These are phyloP conservation scores for Nephila pilipes DNA, from an alignment of 1,140 invertebrate species.

Conservation along the genomic window DNA sequence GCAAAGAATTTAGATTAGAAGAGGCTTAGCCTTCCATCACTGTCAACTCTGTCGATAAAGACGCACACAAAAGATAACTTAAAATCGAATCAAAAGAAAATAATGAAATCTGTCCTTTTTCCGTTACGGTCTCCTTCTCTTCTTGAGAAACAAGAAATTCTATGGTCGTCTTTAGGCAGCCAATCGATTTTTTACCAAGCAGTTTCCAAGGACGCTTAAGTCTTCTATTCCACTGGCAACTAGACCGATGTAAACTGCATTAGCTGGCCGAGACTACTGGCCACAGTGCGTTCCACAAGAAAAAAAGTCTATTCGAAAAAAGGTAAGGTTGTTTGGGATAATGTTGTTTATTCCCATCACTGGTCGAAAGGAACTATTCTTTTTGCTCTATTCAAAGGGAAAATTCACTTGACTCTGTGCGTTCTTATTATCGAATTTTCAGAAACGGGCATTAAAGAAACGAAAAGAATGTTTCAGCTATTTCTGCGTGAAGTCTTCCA, in stretches of 20 bases:
- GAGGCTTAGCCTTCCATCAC: not conserved
- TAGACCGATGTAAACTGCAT: not conserved
- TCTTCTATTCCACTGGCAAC: not conserved
- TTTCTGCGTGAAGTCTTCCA: not conserved
- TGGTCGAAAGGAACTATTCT: not conserved
- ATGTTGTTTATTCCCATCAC: conserved; percentile 22
- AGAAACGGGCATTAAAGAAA: not conserved
- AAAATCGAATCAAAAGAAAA: conserved; percentile 23
- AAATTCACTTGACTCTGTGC: not conserved
- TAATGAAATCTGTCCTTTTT: conserved; percentile 12
- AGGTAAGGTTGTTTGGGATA: not conserved
- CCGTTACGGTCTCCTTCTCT: not conserved
- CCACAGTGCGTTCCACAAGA: not conserved
- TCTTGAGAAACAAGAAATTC: not conserved
- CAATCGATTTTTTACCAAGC: conserved; percentile 1
- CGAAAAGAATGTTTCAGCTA: not conserved
- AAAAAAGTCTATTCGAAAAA: not conserved
- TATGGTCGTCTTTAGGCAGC: not conserved
- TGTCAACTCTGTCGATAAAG: conserved; percentile 1
- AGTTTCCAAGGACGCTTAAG: not conserved
- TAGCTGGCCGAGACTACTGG: not conserved
- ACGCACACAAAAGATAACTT: not conserved
- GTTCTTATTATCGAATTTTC: not conserved
- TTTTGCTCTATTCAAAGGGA: not conserved
- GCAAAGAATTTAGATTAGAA: not conserved